Base-by-base conservation (phyloP, 2,888 invertebrate species). In the Eurytoma californica region DNA sequence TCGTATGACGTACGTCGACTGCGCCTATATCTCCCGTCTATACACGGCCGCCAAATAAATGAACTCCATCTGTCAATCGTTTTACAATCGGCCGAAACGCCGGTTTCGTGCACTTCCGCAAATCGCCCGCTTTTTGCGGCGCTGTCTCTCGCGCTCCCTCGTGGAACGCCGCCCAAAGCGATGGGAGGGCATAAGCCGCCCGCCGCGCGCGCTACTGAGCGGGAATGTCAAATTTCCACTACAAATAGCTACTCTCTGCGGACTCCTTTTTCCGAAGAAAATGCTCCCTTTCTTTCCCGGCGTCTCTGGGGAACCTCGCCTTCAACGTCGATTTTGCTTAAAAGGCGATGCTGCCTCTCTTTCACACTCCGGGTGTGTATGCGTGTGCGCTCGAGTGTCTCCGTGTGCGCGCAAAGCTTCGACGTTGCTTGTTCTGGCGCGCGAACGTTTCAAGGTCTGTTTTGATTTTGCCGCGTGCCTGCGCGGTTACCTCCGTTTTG, bases 191-290 rank as follows among this genome's bases (percentile, higher is more conserved):
- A 39, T 39, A 39, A 39, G 7, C 39, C 39, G 55, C 30, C 51
- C n/a, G 51, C 53, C 24, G 20, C 39, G 28, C 16, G 73, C 68
- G 77, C 72, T 86, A 82, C 83, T 83, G 83, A 39, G 83, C 83
- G 83, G 84, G 82, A 85, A 86, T 84, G 86, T 87, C 87, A 87
- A 87, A 87, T 87, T 87, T 85, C 82, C 84, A 69, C 24, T 65
- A n/a, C 58, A 13, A 39, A 24, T 16, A 61, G 66, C 60, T 72
- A 76, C 69, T 83, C 85, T 82, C 84, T 84, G 84, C 85, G 83
- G 82, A 74, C 84, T 83, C 80, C 39, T 85, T 84, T 84, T 85
- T 85, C 82, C 60, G 58, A 61, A 68, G 72, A 72, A 80, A 39
- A 77, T 63, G 66, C 73, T 72, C 77, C 78, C 61, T 60, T 65